Conservation (phyloP, 2,888 invertebrate species). For the Phragmatobia fuliginosa region DNA sequence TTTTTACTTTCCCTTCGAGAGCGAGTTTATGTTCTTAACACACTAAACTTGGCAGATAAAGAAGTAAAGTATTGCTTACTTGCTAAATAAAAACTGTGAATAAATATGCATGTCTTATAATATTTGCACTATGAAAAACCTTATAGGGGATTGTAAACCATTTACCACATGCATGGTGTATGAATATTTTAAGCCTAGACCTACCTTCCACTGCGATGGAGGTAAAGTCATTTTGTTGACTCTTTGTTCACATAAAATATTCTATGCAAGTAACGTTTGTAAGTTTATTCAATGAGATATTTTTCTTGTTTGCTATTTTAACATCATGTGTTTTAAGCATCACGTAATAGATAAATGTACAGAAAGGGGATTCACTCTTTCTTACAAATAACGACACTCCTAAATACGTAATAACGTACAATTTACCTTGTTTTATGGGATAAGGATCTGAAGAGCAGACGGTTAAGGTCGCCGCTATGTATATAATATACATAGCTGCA, state of each 20-base stretch:
- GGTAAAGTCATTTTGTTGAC: not conserved
- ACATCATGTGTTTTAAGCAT: not conserved
- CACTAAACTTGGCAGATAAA: not conserved
- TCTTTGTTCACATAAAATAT: not conserved
- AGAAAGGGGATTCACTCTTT: no score
- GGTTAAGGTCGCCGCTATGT: no score
- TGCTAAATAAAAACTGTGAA: no score
- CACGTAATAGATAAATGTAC: not conserved
- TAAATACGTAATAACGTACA: no score
- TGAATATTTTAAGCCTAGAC: not conserved
- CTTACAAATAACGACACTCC: no score
- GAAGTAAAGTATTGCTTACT: not conserved
- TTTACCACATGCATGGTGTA: not conserved
- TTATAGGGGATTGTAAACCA: not conserved
- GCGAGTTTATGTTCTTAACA: no score
- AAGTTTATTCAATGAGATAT: not conserved
- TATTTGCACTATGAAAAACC: not conserved
- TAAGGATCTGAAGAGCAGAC: no score
- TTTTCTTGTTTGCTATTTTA: no score
- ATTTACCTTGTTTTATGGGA: no score
- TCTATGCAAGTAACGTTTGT: not conserved
- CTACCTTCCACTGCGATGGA: not conserved
- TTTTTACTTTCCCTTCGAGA: no score
- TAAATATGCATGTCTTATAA: not conserved
- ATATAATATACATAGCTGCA: no score